Evolutionary conservation across 2,888 invertebrate species (phyloP).

Genomic region (Didymodactylos carnosus): DNA sequence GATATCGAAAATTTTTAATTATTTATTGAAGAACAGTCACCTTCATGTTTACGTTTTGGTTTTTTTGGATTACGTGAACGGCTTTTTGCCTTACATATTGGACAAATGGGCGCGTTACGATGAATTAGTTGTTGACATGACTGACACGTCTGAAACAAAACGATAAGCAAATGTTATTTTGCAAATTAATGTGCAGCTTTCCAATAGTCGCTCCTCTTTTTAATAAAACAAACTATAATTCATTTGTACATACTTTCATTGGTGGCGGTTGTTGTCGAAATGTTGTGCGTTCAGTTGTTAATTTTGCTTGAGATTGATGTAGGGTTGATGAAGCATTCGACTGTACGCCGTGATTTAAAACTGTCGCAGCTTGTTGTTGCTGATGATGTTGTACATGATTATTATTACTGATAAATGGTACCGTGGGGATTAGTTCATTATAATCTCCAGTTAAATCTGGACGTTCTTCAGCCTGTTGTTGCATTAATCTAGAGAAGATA

Average conservation of each 20-base stretch:
- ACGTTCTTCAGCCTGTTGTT: neutral
- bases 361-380: neutral
- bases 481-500: neutral
- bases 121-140: conserved; percentile 40
- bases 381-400: neutral
- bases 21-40: no score
- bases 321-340: no score
- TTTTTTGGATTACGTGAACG: conserved; percentile 44
- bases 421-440: neutral
- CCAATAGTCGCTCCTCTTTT: no score
- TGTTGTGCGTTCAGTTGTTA: conserved; percentile 22
- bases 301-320: no score
- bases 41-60: neutral
- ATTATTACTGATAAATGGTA: neutral
- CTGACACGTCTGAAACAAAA: conserved; percentile 29
- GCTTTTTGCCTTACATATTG: conserved; percentile 93
- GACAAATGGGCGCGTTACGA: conserved; percentile 96
- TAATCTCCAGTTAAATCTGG: neutral
- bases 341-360: neutral
- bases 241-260: conserved; percentile 36
- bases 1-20: no score
- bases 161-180: neutral
- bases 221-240: no score
- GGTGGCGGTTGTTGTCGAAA: conserved; percentile 38
- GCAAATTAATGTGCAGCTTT: no score